These are phyloP conservation scores for Tetrapedia diversipes DNA, from an alignment of 2,888 invertebrate species.

Conservation along the genomic window DNA sequence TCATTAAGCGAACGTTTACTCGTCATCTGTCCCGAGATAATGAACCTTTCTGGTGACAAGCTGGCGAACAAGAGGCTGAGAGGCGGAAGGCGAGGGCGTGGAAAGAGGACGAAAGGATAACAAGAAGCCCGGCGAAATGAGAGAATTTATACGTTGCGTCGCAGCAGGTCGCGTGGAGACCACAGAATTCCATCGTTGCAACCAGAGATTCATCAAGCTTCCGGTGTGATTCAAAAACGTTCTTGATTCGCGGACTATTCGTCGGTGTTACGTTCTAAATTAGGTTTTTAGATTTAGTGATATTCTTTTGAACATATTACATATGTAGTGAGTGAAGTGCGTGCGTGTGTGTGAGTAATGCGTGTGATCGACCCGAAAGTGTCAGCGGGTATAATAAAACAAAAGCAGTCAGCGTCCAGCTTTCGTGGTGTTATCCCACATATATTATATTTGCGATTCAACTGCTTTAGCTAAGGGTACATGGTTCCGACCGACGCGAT, in stretches of 20 bases:
- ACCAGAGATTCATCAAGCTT: slow-evolving; percentile 19
- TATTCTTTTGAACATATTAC: no score
- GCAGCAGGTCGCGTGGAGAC: slow-evolving; percentile 37
- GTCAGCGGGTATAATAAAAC: no score
- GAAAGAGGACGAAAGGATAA: slow-evolving; percentile 44
- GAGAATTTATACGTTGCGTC: slow-evolving; percentile 59
- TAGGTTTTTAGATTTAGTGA: no score
- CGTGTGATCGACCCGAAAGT: no score
- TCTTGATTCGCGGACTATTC: background rate
- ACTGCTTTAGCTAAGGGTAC: no score
- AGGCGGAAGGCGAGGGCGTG: background rate
- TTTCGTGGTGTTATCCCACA: no score
- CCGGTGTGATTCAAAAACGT: slow-evolving; percentile 4
- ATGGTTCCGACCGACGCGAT: no score
- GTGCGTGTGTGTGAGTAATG: no score
- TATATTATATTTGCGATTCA: no score
- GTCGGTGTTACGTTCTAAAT: no score
- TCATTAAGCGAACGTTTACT: slow-evolving; percentile 73
- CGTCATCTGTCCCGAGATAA: slow-evolving; percentile 71
- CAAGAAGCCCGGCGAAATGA: slow-evolving; percentile 57
- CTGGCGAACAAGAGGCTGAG: slow-evolving; percentile 7
- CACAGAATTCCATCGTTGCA: slow-evolving; percentile 10
- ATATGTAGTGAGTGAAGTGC: no score
- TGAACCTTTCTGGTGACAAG: slow-evolving; percentile 61
- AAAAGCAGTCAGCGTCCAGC: no score